Base-by-base conservation (phyloP, 2,797 vertebrate genomes). In the Pelodytes ibericus region DNA sequence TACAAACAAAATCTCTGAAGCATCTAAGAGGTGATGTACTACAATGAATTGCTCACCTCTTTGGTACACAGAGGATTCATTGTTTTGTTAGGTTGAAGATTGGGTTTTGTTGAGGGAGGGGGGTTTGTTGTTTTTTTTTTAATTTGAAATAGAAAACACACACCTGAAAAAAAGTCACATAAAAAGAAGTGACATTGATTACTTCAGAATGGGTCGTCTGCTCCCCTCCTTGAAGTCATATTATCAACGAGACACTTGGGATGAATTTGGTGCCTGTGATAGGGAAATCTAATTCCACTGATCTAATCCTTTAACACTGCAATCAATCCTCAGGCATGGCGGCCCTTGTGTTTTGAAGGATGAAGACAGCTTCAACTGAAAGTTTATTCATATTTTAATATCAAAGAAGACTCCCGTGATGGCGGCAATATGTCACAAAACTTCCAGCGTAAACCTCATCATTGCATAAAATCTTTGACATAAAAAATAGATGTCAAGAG, bases 361-460 rank as follows among this genome's bases (percentile, higher is more conserved):
- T 69, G 74, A 72, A 72, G 73, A 67, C 29, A 76, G 67, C 27
- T 79, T 65, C 75, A 82, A 83, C 62, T 71, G 63, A 67, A 60
- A 77, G 64, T 56, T 4, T 59, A 66, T 80, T 85, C 22, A 51
- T 72, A 72, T 70, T 72, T 68, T 68, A 81, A 75, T 36, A 83
- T 56, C 64, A 69, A 71, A 62, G 36, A 77, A 62, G 41, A 80
- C 73, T 80, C 77, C 65, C 26, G 36, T 69, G 30, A 51, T 74
- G 51, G 74, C 15, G 18, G 20, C 4, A 69, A 16, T 56, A 31
- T 70, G 65, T 80, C 70, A 68, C 49, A 36, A 74, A 75, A 68
- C 31, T 81, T 81, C 57, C 60, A 74, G 79, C 66, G 60, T 76
- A 83, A 83, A 73, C 70, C 76, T 79, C 71, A 79, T 73, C 71